Percentiles rank a stretch among this genome's conserved stretches.
These are phyloP conservation scores for Rhaphigaster nebulosa DNA, from an alignment of 2,888 invertebrate genomes.

Conservation along the genomic window DNA sequence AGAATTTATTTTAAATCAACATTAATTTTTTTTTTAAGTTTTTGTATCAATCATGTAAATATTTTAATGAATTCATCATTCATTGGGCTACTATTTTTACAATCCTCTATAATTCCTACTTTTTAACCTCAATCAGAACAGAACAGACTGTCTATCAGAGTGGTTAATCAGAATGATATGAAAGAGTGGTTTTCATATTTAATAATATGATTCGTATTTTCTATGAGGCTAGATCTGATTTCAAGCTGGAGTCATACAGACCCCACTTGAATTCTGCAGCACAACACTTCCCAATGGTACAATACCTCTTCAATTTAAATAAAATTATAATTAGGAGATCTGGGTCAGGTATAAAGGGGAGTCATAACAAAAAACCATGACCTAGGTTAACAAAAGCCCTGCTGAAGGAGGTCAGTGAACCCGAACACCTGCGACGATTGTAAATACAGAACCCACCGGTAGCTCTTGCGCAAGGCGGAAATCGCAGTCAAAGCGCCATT, in stretches of 20 bases:
- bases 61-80: too few relatives aligned
- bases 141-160: too few relatives aligned
- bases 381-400: constrained; percentile 7
- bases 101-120: too few relatives aligned
- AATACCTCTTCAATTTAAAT: constrained; percentile 10
- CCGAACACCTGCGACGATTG: constrained; percentile 52
- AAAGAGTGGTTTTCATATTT: too few relatives aligned
- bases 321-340: neutral
- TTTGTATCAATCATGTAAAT: too few relatives aligned
- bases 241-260: neutral
- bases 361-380: constrained; percentile 19
- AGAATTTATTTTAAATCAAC: too few relatives aligned
- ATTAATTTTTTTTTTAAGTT: too few relatives aligned
- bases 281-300: neutral
- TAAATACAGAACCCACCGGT: neutral
- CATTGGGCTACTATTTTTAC: too few relatives aligned
- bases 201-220: too few relatives aligned
- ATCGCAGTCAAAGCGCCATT: constrained; percentile 42
- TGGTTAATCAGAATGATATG: too few relatives aligned
- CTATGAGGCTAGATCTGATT: neutral
- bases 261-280: neutral
- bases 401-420: constrained; percentile 52
- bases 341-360: constrained; percentile 28
- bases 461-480: constrained; percentile 32
- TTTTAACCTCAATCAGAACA: too few relatives aligned